phyloP scores from a whole-genome alignment of 2,113 vertebrate genomes.

The Catharus fuscescens region DNA sequence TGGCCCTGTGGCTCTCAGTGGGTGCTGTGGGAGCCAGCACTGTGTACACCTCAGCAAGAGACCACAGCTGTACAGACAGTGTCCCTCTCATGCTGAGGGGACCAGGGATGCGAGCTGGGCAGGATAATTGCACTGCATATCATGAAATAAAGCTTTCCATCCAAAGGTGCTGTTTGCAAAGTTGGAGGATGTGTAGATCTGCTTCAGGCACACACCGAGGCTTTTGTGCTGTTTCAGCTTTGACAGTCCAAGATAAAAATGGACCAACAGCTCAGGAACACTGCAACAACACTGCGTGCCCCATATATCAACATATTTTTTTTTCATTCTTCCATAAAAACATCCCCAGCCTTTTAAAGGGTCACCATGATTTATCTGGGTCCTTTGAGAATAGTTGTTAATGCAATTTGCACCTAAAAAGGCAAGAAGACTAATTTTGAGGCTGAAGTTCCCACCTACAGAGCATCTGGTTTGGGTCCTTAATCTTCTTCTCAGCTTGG shows the following conservation, averaged over 20 bases:
- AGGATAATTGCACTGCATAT: fast-evolving
- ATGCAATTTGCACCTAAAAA: background rate
- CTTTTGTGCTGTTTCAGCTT: background rate
- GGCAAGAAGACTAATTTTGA: background rate
- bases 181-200: background rate
- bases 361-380: background rate
- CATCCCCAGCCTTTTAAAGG: background rate
- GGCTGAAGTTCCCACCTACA: background rate
- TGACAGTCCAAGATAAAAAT: background rate
- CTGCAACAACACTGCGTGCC: background rate
- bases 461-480: background rate
- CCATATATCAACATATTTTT: background rate
- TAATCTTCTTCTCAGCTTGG: background rate
- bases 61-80: fast-evolving
- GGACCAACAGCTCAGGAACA: background rate
- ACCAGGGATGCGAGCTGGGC: fast-evolving
- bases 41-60: fast-evolving
- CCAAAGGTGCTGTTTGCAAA: background rate
- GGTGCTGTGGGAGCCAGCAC: fast-evolving
- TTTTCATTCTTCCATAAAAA: background rate
- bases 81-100: fast-evolving
- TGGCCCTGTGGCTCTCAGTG: fast-evolving
- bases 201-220: fast-evolving
- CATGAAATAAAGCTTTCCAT: background rate
- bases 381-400: background rate